Evolutionary conservation across 2,797 vertebrate species (phyloP), one percentile per base, ranked within the genome.

Genomic region (Nyctalus aviator): DNA sequence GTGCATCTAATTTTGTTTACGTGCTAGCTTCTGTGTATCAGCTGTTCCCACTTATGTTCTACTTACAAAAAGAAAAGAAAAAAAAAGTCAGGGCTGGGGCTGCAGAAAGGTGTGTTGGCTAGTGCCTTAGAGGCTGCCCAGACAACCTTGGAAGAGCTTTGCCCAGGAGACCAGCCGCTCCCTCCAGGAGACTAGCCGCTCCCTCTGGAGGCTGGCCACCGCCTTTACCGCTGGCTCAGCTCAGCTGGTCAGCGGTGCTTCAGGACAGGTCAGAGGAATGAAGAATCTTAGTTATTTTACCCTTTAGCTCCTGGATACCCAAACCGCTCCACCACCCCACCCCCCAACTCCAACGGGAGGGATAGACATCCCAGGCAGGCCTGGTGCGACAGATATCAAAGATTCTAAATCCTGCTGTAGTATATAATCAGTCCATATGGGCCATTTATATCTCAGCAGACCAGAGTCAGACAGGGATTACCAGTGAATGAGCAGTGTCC

Each of bases 81-180:
- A 50, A 57, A 27, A 53, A 9, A 9, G 5, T 23, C 25, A 41
- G 32, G 64, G 30, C 44, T n/a, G 50, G 76, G 14, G 25, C 50
- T 90, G 69, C 73, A 84, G 92, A 91, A 76, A 73, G 90, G 90
- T 71, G 57, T 72, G 72, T 3, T 90, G 95, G 73, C 59, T 77
- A 20, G 35, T 68, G 32, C 30, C 57, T 93, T 41, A n/a, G 90
- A 73, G 68, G 76, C 87, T 88, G 46, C 79, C 46, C 77, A 88
- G 72, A 75, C 84, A n/a, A 71, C 83, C 82, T 59, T 71, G 69
- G 84, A 91, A 94, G 94, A 89, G 77, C 86, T 90, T 82, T 69
- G 84, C 90, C 84, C 32, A 68, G 27, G n/a, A 77, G 62, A 87
- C 84, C 86, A 25, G 68, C 77, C 57, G 37, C 69, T 84, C 23